These are phyloP conservation scores for Carabus problematicus DNA, from an alignment of 2,888 invertebrate genomes.

Conservation along the genomic window DNA sequence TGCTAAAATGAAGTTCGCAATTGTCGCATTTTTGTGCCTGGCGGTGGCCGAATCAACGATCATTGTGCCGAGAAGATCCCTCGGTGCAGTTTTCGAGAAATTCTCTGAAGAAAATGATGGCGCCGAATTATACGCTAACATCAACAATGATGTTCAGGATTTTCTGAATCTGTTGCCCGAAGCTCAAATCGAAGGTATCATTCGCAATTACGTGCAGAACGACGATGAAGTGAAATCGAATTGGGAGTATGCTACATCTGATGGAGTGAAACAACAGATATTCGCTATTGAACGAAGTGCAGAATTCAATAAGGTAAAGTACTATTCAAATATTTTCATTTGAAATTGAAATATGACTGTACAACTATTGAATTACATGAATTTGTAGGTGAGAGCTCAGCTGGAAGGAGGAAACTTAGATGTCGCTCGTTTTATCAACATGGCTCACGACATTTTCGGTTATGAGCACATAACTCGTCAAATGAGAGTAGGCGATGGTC, in stretches of 20 bases:
- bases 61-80: neutral
- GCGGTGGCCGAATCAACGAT: neutral
- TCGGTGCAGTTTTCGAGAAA: conserved; percentile 6
- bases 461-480: conserved; percentile 8
- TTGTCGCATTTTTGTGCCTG: neutral
- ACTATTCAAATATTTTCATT: neutral
- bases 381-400: neutral
- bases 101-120: neutral
- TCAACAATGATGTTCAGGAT: conserved; percentile 15
- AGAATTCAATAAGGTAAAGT: conserved; percentile 4
- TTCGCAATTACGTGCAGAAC: neutral
- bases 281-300: conserved; percentile 10
- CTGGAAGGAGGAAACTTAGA: neutral
- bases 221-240: conserved; percentile 5
- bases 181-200: conserved; percentile 4
- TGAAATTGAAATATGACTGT: neutral
- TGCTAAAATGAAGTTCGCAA: too few relatives aligned
- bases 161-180: neutral
- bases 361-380: too few relatives aligned
- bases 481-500: neutral
- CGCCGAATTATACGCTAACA: neutral
- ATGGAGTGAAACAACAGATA: neutral
- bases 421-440: neutral
- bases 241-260: conserved; percentile 15
- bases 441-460: conserved; percentile 12